phyloP scores from a whole-genome alignment of 2,797 vertebrate genomes.

The Lacerta viridis region DNA sequence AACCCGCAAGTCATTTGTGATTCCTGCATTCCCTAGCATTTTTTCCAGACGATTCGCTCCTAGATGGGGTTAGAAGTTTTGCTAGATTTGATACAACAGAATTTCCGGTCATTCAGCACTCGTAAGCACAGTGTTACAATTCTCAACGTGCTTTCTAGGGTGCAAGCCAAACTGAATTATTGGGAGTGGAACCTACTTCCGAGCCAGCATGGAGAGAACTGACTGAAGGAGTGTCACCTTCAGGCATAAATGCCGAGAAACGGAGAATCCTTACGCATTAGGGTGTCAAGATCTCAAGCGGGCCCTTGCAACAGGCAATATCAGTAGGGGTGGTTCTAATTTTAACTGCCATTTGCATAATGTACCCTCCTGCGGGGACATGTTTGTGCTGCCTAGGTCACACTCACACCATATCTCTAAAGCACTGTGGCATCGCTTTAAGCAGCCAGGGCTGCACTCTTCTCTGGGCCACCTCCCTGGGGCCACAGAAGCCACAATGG shows the following conservation, averaged over 20 bases:
- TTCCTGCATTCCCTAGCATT: slow-evolving; percentile 1
- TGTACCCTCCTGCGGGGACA: background rate
- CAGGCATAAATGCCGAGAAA: background rate
- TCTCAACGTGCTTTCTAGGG: background rate
- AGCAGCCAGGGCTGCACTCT: background rate
- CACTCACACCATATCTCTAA: no score
- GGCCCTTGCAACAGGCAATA: background rate
- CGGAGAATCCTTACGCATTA: accelerated
- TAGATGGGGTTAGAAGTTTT: background rate
- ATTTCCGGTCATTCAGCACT: background rate
- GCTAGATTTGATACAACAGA: background rate
- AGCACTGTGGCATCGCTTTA: background rate
- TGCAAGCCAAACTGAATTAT: background rate
- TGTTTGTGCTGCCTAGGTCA: background rate
- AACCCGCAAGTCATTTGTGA: background rate
- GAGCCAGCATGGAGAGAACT: background rate
- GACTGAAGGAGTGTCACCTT: background rate
- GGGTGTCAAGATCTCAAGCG: background rate
- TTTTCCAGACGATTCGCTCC: background rate
- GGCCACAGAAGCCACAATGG: no score
- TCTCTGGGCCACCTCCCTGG: background rate
- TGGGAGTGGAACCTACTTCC: background rate
- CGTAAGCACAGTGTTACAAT: background rate
- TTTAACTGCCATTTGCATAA: background rate
- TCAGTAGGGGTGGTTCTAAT: background rate